Conservation (phyloP, 2,888 invertebrate species). For the Theretra japonica region DNA sequence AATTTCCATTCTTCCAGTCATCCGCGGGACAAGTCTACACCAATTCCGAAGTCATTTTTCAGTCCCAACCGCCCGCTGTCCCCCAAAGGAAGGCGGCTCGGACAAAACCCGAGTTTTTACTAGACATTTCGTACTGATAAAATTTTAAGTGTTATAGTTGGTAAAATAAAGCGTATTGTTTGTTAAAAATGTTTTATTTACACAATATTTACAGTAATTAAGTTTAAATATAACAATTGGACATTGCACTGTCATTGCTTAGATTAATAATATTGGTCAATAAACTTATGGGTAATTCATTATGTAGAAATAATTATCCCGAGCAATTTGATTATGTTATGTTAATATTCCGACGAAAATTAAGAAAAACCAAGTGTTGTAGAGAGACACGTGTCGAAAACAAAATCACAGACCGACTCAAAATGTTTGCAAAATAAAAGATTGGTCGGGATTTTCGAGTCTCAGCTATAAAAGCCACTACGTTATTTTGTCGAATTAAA, state of each 20-base stretch:
- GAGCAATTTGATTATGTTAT: too few species aligned
- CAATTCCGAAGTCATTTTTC: conserved; percentile 43
- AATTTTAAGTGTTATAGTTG: conserved; percentile 1
- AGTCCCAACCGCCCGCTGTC: conserved; percentile 55
- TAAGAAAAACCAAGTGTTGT: too few species aligned
- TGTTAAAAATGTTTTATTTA: conserved; percentile 37
- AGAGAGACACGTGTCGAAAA: too few species aligned
- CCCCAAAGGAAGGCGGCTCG: conserved; percentile 57
- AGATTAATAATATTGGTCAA: too few species aligned
- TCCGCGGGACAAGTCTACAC: conserved; percentile 41
- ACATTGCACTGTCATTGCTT: background rate
- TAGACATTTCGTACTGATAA: conserved; percentile 33
- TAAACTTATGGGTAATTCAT: too few species aligned
- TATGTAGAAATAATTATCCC: too few species aligned
- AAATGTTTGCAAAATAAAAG: too few species aligned
- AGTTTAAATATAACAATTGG: background rate
- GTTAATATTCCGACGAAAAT: too few species aligned
- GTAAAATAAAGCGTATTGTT: conserved; percentile 7
- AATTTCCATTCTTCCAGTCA: conserved; percentile 31
- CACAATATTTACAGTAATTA: conserved; percentile 13
- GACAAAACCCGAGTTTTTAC: conserved; percentile 46
- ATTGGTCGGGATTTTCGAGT: too few species aligned
- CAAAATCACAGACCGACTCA: too few species aligned
- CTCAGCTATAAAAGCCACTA: too few species aligned
- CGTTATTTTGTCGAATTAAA: too few species aligned